Evolutionary conservation across 2,888 invertebrate species (phyloP).

Genomic region (Euphydryas editha): DNA sequence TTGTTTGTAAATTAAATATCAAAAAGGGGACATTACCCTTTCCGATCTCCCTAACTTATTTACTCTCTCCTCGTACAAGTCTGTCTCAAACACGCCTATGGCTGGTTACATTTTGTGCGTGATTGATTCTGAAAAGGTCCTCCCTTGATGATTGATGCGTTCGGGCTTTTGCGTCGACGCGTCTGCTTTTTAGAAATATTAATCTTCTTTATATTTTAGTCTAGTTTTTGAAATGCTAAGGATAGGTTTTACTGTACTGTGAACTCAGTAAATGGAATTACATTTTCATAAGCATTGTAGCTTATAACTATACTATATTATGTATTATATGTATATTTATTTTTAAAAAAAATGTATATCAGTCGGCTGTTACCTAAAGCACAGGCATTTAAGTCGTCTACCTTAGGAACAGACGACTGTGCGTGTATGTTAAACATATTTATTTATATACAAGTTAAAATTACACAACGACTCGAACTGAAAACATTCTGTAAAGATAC

Average conservation of each 20-base stretch:
- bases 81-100: conserved; percentile 17
- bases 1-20: background rate
- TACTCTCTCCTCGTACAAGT: conserved; percentile 16
- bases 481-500: too few relatives aligned
- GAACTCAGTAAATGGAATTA: too few relatives aligned
- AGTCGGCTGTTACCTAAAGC: too few relatives aligned
- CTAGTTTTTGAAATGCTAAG: conserved; percentile 9
- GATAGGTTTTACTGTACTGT: background rate
- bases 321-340: background rate
- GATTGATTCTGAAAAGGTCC: conserved; percentile 41
- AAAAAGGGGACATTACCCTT: background rate
- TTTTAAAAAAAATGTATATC: too few relatives aligned
- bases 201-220: conserved; percentile 25
- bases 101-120: conserved; percentile 33
- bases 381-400: too few relatives aligned
- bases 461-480: too few relatives aligned
- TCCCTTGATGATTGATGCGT: conserved; percentile 36
- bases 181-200: conserved; percentile 30
- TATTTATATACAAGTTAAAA: too few relatives aligned
- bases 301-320: too few relatives aligned
- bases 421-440: too few relatives aligned
- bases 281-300: too few relatives aligned
- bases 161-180: conserved; percentile 25
- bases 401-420: too few relatives aligned
- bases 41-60: conserved; percentile 1